Conservation (phyloP, 2,888 invertebrate species). For the Bugula neritina region DNA sequence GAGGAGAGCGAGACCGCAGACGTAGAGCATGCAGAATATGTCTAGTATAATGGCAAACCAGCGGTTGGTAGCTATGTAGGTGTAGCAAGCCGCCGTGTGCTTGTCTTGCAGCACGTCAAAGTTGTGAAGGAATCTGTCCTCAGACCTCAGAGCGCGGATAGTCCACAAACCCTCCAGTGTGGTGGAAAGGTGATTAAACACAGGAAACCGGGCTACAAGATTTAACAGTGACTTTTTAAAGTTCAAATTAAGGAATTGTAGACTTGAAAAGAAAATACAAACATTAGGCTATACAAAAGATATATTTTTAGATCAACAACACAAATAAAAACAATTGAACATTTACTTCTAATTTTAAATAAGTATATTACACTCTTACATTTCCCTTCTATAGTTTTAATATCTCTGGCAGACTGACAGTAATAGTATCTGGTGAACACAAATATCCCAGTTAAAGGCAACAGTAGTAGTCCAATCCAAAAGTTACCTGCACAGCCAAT, state of each 20-base stretch:
- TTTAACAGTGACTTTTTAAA: too few relatives aligned
- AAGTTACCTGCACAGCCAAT: slow-evolving; percentile 35
- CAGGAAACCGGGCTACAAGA: slow-evolving; percentile 35
- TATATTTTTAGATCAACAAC: too few relatives aligned
- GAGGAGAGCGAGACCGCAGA: slow-evolving; percentile 30
- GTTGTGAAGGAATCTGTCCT: slow-evolving; percentile 36
- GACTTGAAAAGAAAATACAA: too few relatives aligned
- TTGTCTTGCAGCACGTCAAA: slow-evolving; percentile 53
- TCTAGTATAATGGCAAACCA: slow-evolving; percentile 40
- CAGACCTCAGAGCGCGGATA: slow-evolving; percentile 34
- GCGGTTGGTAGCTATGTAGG: slow-evolving; percentile 36
- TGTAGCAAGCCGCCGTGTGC: slow-evolving; percentile 38
- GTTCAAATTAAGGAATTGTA: too few relatives aligned
- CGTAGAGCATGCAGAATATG: slow-evolving; percentile 34
- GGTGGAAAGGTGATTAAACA: slow-evolving; percentile 37
- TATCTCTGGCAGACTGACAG: slow-evolving; percentile 36
- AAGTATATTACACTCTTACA: slow-evolving; percentile 31
- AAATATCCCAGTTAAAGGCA: slow-evolving; percentile 36
- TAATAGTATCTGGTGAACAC: slow-evolving; percentile 33
- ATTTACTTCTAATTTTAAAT: too few relatives aligned
- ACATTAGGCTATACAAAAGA: too few relatives aligned
- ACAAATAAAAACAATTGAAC: too few relatives aligned
- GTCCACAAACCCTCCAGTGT: slow-evolving; percentile 38
- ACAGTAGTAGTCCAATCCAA: slow-evolving; percentile 36
- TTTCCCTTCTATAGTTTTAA: slow-evolving; percentile 33